Base-by-base conservation (phyloP, 2,888 invertebrate species). In the Druceiella hillmani region DNA sequence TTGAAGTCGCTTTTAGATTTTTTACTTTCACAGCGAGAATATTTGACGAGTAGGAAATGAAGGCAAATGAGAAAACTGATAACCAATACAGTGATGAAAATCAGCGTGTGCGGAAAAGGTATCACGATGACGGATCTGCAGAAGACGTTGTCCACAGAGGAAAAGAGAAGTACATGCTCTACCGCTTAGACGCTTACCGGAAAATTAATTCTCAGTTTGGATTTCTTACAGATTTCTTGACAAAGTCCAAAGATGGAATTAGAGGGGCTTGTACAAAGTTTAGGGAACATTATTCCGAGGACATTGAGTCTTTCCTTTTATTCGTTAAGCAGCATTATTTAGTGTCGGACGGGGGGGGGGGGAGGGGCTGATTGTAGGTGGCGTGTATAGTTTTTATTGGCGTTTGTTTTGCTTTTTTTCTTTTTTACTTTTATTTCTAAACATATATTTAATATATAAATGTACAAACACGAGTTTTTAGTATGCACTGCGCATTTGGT, bases 141-240 rank as follows among this genome's bases (percentile, higher is more conserved):
- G 33, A 33, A 33, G 33, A 33, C 15, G 33, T 24, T 9, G 25
- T 24, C 12, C 6, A 24, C 25, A 24, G 33, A 15, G 33, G 13
- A 24, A 33, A 12, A 33, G 25, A 33, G 4, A 33, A 33, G 25
- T 33, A 13, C 22, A 33, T 24, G 25, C 25, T n/a, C n/a, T n/a
- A n/a, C n/a, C n/a, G n/a, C n/a, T n/a, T n/a, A n/a, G n/a, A n/a
- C n/a, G n/a, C n/a, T 24, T 33, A 33, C 25, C 12, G 22, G 22
- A 17, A 33, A 33, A 33, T 33, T 33, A 24, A 24, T 25, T 33
- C 33, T 33, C 24, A 24, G 11, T 33, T 33, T 33, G 33, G 33
- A 33, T 33, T 33, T 25, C 25, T 33, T 14, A 33, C 33, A 13
- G 33, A 33, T 33, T 33, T 33, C 33, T 24, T 12, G 33, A 33